Conservation (phyloP, 2,113 vertebrate species). For the Panthera leo region DNA sequence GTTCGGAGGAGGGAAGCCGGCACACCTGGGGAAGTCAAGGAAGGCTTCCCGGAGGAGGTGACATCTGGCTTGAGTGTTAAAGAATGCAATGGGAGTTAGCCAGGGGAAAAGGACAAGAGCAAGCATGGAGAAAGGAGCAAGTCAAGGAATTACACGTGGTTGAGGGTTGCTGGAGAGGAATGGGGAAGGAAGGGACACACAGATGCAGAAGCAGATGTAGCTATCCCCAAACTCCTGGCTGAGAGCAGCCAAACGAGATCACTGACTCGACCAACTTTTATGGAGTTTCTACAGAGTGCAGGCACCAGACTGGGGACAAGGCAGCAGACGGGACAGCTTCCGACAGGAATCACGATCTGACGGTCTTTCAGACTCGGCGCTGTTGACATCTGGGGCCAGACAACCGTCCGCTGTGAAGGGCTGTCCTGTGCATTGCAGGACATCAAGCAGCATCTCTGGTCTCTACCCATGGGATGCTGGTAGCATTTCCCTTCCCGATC, state of each 20-base stretch:
- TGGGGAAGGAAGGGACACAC: not conserved
- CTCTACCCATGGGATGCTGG: not conserved
- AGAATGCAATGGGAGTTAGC: not conserved
- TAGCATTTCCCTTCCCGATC: fast-evolving
- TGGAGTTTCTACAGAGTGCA: not conserved
- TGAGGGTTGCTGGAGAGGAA: not conserved
- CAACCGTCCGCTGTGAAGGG: not conserved
- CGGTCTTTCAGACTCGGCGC: not conserved
- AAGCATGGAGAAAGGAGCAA: not conserved
- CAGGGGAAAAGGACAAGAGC: not conserved
- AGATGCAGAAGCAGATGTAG: not conserved
- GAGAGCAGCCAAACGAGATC: not conserved
- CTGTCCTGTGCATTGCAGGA: not conserved
- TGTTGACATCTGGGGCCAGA: too few species aligned
- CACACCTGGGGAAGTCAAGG: not conserved
- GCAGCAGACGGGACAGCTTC: not conserved
- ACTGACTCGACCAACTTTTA: not conserved
- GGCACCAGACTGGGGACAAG: not conserved
- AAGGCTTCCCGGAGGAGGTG: conserved; percentile 1
- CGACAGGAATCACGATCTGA: not conserved
- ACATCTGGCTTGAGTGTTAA: not conserved
- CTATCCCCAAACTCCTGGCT: not conserved
- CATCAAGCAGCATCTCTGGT: not conserved
- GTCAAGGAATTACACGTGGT: not conserved
- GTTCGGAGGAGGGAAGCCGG: not conserved